Evolutionary conservation across 2,113 vertebrate genomes (phyloP), one percentile per base, ranked within the genome.

Genomic region (Gymnorhina tibicen): DNA sequence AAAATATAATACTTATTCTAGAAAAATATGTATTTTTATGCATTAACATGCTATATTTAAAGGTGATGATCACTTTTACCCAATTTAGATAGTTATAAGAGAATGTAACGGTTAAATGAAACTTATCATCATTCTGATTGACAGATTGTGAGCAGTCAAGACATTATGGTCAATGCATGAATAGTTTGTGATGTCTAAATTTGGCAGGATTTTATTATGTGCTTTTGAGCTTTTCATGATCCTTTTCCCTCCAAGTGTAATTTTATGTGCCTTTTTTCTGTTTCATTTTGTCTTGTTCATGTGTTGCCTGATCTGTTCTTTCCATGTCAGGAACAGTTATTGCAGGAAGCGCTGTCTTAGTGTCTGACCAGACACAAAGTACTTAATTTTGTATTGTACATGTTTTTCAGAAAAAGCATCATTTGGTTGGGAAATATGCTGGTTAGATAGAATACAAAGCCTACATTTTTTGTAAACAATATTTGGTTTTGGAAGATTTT

Each of bases 1-100:
- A 75, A 89, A 81, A 70, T 85, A 76, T 53, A 91, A 73, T 77
- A 18, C 69, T 86, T 92, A 83, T 39, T 83, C 92, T 85, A 85
- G 53, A 64, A 83, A 93, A 93, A 89, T 4, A 19, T 7, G 26
- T 91, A 88, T 91, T 94, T 92, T 95, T 93, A 81, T 85, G 55
- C 30, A 93, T 91, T 91, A 93, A 59, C 37, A 7, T 70, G 35
- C 44, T 91, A 21, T 85, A 84, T 85, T 96, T 91, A 87, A 92
- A 86, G 64, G 27, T 92, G 24, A 84, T 93, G 80, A 89, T 79
- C n/a, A 72, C 94, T 95, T 96, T 95, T 94, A 96, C 47, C 72
- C 41, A 37, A 20, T 91, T 97, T 96, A 95, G 70, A 37, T 76
- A 80, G 63, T 33, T 85, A 7, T 58, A 95, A 63, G 42, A 47